Evolutionary conservation across 2,113 vertebrate species (phyloP).

Genomic region (Nestor notabilis): DNA sequence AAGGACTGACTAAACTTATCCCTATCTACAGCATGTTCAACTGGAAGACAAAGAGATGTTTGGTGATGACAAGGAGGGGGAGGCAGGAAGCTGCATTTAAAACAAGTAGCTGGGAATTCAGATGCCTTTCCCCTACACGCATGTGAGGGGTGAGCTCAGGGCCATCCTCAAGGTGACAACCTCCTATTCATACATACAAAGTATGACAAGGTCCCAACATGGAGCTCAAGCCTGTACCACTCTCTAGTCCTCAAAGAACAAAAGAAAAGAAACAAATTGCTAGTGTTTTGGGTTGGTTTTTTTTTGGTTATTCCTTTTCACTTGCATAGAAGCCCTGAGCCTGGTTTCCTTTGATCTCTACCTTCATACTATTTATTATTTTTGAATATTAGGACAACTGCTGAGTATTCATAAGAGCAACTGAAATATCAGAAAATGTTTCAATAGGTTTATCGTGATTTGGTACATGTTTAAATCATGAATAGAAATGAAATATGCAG

Average conservation of each 20-base stretch:
- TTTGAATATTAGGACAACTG: neutral
- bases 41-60: neutral
- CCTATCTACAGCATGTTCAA: neutral
- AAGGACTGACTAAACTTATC: neutral
- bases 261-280: neutral
- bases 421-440: neutral
- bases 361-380: neutral
- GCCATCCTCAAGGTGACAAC: accelerated
- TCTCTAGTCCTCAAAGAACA: neutral
- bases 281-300: accelerated
- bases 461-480: accelerated
- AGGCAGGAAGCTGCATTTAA: neutral
- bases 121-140: accelerated
- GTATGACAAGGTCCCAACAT: neutral
- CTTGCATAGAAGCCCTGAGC: neutral
- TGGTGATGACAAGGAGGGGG: accelerated
- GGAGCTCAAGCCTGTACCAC: neutral
- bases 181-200: neutral
- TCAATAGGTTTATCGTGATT: neutral
- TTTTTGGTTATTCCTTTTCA: neutral
- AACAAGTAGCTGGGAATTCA: neutral
- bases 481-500: neutral
- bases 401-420: neutral
- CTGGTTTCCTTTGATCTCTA: neutral
- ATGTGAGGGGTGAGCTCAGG: accelerated